Percentiles rank a stretch among this genome's conserved stretches.
phyloP scores from a whole-genome alignment of 2,888 invertebrate genomes.

The Yponomeuta cagnagella region DNA sequence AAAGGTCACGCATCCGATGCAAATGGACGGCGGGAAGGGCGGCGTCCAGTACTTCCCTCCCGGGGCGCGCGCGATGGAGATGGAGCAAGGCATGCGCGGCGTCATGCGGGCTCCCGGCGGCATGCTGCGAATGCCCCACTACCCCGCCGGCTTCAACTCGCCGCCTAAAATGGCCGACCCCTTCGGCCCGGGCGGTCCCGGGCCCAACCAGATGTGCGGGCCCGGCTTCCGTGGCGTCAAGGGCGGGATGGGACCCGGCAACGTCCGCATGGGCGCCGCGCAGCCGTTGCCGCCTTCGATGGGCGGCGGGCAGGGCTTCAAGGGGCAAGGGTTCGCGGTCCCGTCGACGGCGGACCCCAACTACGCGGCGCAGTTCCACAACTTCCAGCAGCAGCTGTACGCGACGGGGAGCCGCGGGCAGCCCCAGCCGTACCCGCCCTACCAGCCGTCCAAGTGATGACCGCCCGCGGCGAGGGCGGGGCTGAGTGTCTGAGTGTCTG shows the following conservation, averaged over 20 bases:
- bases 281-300: constrained; percentile 87
- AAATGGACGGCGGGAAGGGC: constrained; percentile 78
- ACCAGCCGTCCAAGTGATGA: constrained; percentile 67
- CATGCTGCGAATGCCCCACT: constrained; percentile 67
- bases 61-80: constrained; percentile 73
- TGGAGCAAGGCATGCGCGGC: constrained; percentile 68
- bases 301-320: constrained; percentile 82
- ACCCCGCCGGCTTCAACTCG: constrained; percentile 65
- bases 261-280: constrained; percentile 67
- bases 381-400: constrained; percentile 96
- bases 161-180: constrained; percentile 61
- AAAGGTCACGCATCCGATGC: constrained; percentile 74
- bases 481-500: not conserved
- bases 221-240: constrained; percentile 61
- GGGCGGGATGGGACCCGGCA: constrained; percentile 50
- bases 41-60: constrained; percentile 80
- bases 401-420: constrained; percentile 79
- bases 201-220: constrained; percentile 45
- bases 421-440: constrained; percentile 62
- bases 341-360: constrained; percentile 92
- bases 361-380: constrained; percentile 96
- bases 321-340: constrained; percentile 87
- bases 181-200: constrained; percentile 38
- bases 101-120: constrained; percentile 57
- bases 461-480: constrained; percentile 26